phyloP scores from a whole-genome alignment of 2,797 vertebrate species.

The Phrynocephalus guinanensis region DNA sequence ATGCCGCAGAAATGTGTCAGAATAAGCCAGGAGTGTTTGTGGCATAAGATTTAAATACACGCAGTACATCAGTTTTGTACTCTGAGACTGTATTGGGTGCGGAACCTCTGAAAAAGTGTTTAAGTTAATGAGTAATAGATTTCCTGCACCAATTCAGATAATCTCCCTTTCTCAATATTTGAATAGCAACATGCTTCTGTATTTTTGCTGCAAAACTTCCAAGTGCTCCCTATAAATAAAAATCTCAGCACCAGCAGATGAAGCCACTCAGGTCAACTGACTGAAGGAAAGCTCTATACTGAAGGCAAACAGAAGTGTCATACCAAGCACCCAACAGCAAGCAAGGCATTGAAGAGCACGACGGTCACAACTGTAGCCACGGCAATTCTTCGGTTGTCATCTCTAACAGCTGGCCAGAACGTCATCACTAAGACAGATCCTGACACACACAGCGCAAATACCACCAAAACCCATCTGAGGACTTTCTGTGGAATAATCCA shows the following conservation, averaged over 20 bases:
- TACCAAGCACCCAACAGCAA: constrained; percentile 95
- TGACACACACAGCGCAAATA: constrained; percentile 89
- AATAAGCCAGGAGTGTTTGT: not conserved
- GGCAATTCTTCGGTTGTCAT: constrained; percentile 88
- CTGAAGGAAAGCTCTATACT: not conserved
- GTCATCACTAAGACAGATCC: constrained; percentile 92
- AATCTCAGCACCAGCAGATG: not conserved
- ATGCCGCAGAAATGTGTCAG: not conserved
- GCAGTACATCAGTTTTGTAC: not conserved
- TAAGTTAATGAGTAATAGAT: not conserved
- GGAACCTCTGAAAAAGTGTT: not conserved
- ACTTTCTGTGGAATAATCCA: constrained; percentile 89
- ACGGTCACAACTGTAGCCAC: constrained; percentile 82
- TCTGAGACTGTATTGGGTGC: not conserved
- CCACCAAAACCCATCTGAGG: constrained; percentile 88
- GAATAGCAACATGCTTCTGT: not conserved
- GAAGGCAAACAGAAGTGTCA: constrained; percentile 1
- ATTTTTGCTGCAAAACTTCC: not conserved
- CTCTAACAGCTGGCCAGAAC: constrained; percentile 93
- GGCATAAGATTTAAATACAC: not conserved
- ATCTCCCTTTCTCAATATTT: not conserved
- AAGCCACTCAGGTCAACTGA: accelerated
- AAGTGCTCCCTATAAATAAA: not conserved
- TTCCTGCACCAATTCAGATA: not conserved
- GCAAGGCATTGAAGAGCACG: constrained; percentile 86